Evolutionary conservation across 2,113 vertebrate genomes (phyloP), one percentile per base, ranked within the genome.

Genomic region (Pheucticus melanocephalus): DNA sequence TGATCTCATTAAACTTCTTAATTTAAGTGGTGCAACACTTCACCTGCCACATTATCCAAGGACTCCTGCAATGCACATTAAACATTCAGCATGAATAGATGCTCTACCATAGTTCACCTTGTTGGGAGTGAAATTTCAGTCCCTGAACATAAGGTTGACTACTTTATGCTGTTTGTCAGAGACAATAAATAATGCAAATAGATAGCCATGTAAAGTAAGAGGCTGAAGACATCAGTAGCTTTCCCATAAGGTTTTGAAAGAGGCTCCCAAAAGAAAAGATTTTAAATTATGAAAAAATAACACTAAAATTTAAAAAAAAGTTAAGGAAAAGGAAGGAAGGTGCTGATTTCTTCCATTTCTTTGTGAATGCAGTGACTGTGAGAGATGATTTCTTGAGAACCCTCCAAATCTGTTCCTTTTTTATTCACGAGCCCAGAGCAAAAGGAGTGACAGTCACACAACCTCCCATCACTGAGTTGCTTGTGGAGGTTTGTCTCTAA

Each of bases 21-120:
- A 95, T 60, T 94, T 95, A 94, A 94, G 88, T 64, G 90, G 92
- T 90, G 80, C 82, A 88, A 96, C 93, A 96, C 92, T 96, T 96
- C 92, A 94, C 72, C 85, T 88, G 94, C 60, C 85, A 96, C 94
- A 88, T 88, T 90, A 95, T 57, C 90, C 85, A 95, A 93, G 77
- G 94, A 93, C 88, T 96, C 86, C 88, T 92, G 90, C 92, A 92
- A 82, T 12, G 75, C 61, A 81, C 96, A 94, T 96, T 95, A 97
- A 96, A 96, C 85, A 96, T 96, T 90, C 92, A 96, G 69, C 82
- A 95, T 35, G 64, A 53, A 57, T 60, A 95, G 90, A 56, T 93
- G 93, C 90, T 92, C 80, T 76, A 86, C 88, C 53, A 56, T 21
- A 78, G 92, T 71, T 91, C 40, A 94, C 68, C 66, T 76, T 77